A percentile compares a stretch with the other conserved stretches of the same genome.
Evolutionary conservation across 2,888 invertebrate species (phyloP).

Genomic region (Tortrix viridana): DNA sequence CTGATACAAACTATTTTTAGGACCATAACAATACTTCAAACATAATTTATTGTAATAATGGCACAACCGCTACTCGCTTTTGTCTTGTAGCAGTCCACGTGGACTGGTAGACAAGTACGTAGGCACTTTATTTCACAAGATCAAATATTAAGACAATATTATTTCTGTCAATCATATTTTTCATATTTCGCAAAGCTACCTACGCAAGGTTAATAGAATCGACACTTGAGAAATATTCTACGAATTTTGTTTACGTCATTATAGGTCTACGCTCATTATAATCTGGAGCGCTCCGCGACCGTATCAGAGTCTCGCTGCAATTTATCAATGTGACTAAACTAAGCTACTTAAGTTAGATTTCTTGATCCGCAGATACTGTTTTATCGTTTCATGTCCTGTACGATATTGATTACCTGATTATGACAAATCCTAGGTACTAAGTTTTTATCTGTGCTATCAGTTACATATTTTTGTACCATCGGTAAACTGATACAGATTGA

Average conservation of each 20-base stretch:
- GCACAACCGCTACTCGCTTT: slow-evolving; percentile 44
- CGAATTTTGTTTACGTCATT: too few species aligned
- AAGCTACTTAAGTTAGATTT: slow-evolving; percentile 24
- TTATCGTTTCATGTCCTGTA: slow-evolving; percentile 69
- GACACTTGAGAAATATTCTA: too few species aligned
- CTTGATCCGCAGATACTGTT: slow-evolving; percentile 23
- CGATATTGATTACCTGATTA: slow-evolving; percentile 71
- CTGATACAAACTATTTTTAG: slow-evolving; percentile 56
- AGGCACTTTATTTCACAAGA: not conserved
- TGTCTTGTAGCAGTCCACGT: slow-evolving; percentile 35
- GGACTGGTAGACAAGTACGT: slow-evolving; percentile 22
- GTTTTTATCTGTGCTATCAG: slow-evolving; percentile 48
- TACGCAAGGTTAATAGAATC: too few species aligned
- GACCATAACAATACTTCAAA: slow-evolving; percentile 52
- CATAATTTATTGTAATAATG: slow-evolving; percentile 54
- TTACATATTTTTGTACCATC: slow-evolving; percentile 63
- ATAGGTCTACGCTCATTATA: too few species aligned
- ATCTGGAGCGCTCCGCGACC: not conserved
- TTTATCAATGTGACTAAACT: slow-evolving; percentile 28
- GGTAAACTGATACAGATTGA: slow-evolving; percentile 61
- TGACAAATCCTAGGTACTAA: slow-evolving; percentile 47
- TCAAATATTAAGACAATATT: not conserved
- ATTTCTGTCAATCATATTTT: too few species aligned
- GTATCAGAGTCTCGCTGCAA: slow-evolving; percentile 3
- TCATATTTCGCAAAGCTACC: too few species aligned